These are phyloP conservation scores for Nanorana parkeri DNA, from an alignment of 2,113 vertebrate species.

Conservation along the genomic window DNA sequence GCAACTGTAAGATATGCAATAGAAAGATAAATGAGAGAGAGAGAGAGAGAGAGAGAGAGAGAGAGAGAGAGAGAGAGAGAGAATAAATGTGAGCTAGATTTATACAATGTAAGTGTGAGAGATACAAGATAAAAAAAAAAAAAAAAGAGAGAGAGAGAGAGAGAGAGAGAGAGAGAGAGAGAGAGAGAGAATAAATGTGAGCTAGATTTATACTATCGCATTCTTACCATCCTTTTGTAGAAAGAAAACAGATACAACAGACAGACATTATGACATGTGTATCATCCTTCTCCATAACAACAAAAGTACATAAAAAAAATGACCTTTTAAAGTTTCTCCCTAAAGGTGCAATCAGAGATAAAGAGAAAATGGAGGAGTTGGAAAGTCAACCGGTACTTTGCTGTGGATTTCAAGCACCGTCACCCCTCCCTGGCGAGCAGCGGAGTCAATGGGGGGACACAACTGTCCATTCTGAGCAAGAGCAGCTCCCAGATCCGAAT, in stretches of 20 bases:
- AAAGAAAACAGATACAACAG: too few species aligned
- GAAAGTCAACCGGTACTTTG: slow-evolving; percentile 99
- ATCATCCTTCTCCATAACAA: slow-evolving; percentile 76
- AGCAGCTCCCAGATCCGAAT: slow-evolving; percentile 99
- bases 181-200: too few species aligned
- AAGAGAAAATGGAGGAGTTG: slow-evolving; percentile 99
- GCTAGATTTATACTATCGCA: neutral
- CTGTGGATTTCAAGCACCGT: slow-evolving; percentile 98
- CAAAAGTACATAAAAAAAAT: slow-evolving; percentile 83
- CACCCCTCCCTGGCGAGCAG: slow-evolving; percentile 98
- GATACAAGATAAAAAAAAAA: too few species aligned
- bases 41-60: too few species aligned
- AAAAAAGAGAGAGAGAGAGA: too few species aligned
- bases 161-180: too few species aligned
- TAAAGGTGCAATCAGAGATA: slow-evolving; percentile 99
- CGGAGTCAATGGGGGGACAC: slow-evolving; percentile 96
- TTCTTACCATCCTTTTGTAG: slow-evolving; percentile 65
- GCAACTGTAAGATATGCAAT: too few species aligned
- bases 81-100: too few species aligned
- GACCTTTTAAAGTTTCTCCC: slow-evolving; percentile 88
- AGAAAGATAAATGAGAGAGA: too few species aligned
- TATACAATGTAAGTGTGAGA: too few species aligned
- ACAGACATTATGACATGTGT: too few species aligned
- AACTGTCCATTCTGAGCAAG: slow-evolving; percentile 98
- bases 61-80: too few species aligned